phyloP scores from a whole-genome alignment of 2,113 vertebrate species.

The Motacilla tschutschensis region DNA sequence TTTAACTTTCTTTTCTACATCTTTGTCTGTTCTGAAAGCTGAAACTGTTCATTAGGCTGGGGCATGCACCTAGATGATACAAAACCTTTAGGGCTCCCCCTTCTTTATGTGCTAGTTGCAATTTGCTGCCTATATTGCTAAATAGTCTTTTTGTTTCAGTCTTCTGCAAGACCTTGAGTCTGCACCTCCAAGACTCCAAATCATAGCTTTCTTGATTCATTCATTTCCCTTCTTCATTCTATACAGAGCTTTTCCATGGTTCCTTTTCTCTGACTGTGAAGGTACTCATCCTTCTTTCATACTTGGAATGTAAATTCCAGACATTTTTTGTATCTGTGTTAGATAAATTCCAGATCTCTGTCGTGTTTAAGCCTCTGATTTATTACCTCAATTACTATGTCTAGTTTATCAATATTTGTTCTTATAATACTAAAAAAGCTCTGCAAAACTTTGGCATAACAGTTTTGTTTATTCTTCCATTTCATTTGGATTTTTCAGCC shows the following conservation, averaged over 20 bases:
- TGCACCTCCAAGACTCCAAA: neutral
- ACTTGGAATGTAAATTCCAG: slow-evolving; percentile 22
- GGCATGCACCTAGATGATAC: neutral
- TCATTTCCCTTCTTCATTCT: neutral
- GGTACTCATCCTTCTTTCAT: neutral
- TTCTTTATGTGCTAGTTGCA: neutral
- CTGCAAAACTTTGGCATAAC: neutral
- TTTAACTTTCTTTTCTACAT: neutral
- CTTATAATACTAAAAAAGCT: neutral
- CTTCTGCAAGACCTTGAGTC: neutral
- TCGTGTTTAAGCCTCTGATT: slow-evolving; percentile 12
- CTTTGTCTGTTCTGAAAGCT: neutral
- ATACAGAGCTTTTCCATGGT: neutral
- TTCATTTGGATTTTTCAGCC: neutral
- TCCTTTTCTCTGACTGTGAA: neutral
- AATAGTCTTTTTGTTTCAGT: neutral
- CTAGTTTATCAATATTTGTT: neutral
- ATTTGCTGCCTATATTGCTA: neutral
- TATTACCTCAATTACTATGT: neutral
- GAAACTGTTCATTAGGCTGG: neutral
- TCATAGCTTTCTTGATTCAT: neutral
- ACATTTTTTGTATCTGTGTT: neutral
- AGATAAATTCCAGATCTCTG: neutral
- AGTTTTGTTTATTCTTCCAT: neutral
- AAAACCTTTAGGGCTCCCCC: neutral